These are phyloP conservation scores for Drosophila paulistorum DNA, from an alignment of 1,140 invertebrate species.

Conservation along the genomic window DNA sequence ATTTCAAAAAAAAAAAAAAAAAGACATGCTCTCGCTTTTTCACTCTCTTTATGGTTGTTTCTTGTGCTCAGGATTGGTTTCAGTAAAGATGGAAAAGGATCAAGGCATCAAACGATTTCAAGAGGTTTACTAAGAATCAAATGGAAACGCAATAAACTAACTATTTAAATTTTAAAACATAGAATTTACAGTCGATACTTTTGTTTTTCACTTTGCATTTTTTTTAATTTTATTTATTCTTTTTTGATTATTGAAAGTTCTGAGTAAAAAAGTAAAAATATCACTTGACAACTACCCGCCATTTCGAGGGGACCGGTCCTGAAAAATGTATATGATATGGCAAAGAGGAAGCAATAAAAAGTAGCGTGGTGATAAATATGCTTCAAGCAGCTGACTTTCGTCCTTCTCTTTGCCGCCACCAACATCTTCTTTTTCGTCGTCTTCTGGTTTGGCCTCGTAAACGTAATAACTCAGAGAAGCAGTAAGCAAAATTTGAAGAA, in stretches of 20 bases:
- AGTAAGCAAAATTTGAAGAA: neutral
- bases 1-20: conserved; percentile 47
- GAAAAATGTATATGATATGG: conserved; percentile 32
- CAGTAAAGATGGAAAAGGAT: no score
- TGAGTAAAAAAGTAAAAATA: no score
- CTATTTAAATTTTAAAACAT: no score
- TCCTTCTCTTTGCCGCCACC: conserved; percentile 29
- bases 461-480: conserved; percentile 8
- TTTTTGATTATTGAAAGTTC: no score
- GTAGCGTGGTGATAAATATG: conserved; percentile 55
- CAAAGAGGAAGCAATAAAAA: conserved; percentile 62
- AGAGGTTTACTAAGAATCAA: no score
- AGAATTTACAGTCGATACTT: no score
- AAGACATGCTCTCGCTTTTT: neutral
- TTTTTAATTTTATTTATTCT: no score
- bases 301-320: neutral
- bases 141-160: no score
- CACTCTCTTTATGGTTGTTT: neutral
- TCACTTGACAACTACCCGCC: neutral
- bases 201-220: no score
- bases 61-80: neutral
- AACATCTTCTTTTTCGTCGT: neutral
- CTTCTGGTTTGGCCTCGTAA: neutral
- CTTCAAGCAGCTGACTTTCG: conserved; percentile 19
- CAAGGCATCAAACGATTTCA: no score